Evolutionary conservation across 2,888 invertebrate species (phyloP).

Genomic region (Pyralis farinalis): DNA sequence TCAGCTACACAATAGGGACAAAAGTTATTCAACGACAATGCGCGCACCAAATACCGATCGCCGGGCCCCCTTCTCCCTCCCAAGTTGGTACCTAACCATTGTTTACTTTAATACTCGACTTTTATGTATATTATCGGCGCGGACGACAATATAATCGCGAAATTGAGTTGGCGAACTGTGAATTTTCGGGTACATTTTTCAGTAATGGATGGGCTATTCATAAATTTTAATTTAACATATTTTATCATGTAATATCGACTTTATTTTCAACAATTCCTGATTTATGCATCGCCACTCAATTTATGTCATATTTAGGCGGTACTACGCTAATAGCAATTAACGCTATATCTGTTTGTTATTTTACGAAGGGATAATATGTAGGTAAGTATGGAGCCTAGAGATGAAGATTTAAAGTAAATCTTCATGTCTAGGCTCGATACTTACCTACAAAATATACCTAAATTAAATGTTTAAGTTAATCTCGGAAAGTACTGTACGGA

Average conservation of each 20-base stretch:
- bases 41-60: constrained; percentile 81
- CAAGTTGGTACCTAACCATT: constrained; percentile 61
- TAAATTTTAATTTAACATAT: constrained; percentile 1
- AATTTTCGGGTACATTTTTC: constrained; percentile 13
- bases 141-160: constrained; percentile 51
- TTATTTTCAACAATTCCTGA: too few relatives aligned
- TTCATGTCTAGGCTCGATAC: too few relatives aligned
- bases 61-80: constrained; percentile 52
- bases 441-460: too few relatives aligned
- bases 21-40: constrained; percentile 82
- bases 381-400: too few relatives aligned
- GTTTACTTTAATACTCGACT: constrained; percentile 78
- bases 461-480: too few relatives aligned
- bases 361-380: too few relatives aligned
- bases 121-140: constrained; percentile 70
- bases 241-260: constrained; percentile 2
- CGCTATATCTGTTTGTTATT: too few relatives aligned
- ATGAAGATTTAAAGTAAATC: too few relatives aligned
- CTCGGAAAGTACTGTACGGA: too few relatives aligned
- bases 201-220: constrained; percentile 8
- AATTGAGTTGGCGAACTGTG: constrained; percentile 46
- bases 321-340: too few relatives aligned
- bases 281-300: too few relatives aligned
- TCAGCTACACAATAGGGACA: constrained; percentile 80
- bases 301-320: too few relatives aligned